phyloP scores from a whole-genome alignment of 2,113 vertebrate species.

The Syngnathus typhle region DNA sequence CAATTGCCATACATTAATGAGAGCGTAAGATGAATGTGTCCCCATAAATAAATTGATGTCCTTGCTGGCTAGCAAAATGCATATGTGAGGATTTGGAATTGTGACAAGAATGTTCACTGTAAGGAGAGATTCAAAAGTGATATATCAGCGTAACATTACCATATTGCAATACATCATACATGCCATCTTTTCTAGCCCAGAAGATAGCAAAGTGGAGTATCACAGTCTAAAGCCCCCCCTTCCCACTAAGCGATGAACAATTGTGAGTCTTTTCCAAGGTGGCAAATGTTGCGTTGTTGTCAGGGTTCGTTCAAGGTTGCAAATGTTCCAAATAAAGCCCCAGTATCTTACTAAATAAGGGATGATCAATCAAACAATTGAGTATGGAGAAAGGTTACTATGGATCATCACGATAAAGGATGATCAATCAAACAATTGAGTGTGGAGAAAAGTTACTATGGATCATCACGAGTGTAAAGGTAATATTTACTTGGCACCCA shows the following conservation, averaged over 20 bases:
- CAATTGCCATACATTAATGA: neutral
- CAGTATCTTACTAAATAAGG: neutral
- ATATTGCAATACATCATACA: slow-evolving; percentile 3
- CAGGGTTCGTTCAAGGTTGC: too few species aligned
- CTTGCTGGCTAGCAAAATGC: neutral
- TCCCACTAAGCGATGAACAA: neutral
- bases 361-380: neutral
- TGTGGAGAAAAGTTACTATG: neutral
- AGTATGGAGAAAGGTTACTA: neutral
- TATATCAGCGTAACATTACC: neutral
- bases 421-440: neutral
- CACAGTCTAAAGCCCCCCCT: neutral
- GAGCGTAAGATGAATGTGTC: neutral
- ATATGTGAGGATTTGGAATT: neutral
- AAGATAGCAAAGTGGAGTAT: neutral
- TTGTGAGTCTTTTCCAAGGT: too few species aligned
- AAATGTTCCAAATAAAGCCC: neutral
- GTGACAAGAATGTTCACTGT: neutral
- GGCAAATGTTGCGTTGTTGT: too few species aligned
- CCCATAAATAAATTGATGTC: neutral
- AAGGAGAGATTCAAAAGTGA: neutral
- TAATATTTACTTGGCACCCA: neutral
- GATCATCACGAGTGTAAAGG: neutral
- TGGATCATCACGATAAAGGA: neutral
- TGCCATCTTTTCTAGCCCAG: neutral